Evolutionary conservation across 2,888 invertebrate species (phyloP), one percentile per base, ranked within the genome.

Genomic region (Pardosa pseudoannulata): DNA sequence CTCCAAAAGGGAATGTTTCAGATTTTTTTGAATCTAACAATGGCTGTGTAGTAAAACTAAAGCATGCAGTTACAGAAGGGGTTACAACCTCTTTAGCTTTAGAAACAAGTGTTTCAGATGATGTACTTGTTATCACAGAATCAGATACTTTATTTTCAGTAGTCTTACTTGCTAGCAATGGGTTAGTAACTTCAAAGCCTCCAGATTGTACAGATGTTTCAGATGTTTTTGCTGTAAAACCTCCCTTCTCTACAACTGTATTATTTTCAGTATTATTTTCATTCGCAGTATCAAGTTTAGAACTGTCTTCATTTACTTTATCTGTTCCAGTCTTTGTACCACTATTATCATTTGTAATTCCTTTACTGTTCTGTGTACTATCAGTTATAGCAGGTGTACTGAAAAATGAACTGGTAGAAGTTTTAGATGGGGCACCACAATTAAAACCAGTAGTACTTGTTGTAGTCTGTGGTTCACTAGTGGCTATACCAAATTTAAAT

Each of bases 381-480:
- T 23, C 28, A 32, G 36, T 19, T 28, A 28, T 80, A 27, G 19
- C 67, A 28, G 73, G n/a, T 13, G 50, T 39, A 41, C 70, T 32
- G 41, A 68, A 29, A 11, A 79, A 72, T n/a, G 56, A 28, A 56
- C 73, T 74, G 16, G 23, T 29, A 31, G 64, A n/a, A 29, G 39
- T 72, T 13, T 9, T n/a, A 56, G 67, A n/a, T 41, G 70, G 29
- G 29, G 41, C 46, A 70, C 65, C 65, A 41, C 75, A 75, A 31
- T 32, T 41, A 19, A 76, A 76, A 13, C 76, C 23, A 3, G 76
- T 28, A 64, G 73, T 19, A 23, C 70, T 31, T 9, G 16, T 13
- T n/a, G 74, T 39, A 9, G 70, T 32, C 13, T 41, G 31, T 31
- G 67, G n/a, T 19, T 13, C 36, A 31, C 0, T 65, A 3, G 5